Percentiles rank a stretch among this genome's conserved stretches.
These are phyloP conservation scores for Cherax destructor DNA, from an alignment of 1,140 invertebrate species.

Conservation along the genomic window DNA sequence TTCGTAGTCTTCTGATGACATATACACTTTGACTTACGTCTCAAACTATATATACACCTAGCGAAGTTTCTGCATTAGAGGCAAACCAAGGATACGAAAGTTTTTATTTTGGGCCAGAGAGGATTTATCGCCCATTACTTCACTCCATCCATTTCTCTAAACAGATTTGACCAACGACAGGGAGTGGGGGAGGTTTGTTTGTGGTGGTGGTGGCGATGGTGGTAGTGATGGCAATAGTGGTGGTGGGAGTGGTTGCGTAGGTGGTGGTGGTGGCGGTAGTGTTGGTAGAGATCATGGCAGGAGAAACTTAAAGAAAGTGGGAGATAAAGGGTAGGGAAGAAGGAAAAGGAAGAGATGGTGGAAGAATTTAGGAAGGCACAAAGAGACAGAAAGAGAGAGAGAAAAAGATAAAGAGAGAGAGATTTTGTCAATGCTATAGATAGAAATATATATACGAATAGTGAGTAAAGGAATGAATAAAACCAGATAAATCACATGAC, in stretches of 20 bases:
- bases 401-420: neutral
- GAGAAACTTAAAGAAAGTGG: too few species aligned
- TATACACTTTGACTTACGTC: conserved; percentile 50
- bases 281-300: too few species aligned
- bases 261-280: too few species aligned
- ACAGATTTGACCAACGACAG: conserved; percentile 67
- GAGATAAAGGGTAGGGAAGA: neutral
- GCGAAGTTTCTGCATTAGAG: conserved; percentile 63
- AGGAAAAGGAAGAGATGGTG: neutral
- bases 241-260: too few species aligned
- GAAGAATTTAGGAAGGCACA: neutral
- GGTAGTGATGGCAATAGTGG: too few species aligned
- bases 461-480: too few species aligned
- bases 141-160: conserved; percentile 68
- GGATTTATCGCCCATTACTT: conserved; percentile 60
- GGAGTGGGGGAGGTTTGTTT: conserved; percentile 21
- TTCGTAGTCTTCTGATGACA: neutral
- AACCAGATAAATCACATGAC: too few species aligned
- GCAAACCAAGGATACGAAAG: conserved; percentile 53
- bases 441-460: too few species aligned
- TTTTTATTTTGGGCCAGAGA: conserved; percentile 46
- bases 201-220: too few species aligned
- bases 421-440: too few species aligned
- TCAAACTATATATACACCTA: conserved; percentile 36
- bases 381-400: neutral